These are phyloP conservation scores for Pocota personata DNA, from an alignment of 2,888 invertebrate species.

Conservation along the genomic window DNA sequence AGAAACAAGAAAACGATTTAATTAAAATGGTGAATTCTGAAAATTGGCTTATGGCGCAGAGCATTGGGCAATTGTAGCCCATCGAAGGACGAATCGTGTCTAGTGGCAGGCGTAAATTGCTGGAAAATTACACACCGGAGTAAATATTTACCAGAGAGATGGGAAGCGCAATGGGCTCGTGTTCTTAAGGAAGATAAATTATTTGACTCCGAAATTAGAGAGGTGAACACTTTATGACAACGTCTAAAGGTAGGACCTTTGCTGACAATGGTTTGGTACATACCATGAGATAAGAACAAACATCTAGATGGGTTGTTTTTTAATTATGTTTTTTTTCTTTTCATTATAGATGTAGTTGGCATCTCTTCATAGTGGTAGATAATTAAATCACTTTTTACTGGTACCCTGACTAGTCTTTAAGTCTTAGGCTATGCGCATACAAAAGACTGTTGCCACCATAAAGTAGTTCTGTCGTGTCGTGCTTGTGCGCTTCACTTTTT, in stretches of 20 bases:
- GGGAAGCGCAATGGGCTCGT: background rate
- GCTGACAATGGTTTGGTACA: background rate
- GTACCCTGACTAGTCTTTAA: too few species aligned
- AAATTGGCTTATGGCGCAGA: constrained; percentile 20
- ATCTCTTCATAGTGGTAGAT: too few species aligned
- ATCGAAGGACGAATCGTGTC: constrained; percentile 5
- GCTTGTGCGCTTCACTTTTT: too few species aligned
- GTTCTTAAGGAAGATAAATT: constrained; percentile 4
- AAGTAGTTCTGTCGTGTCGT: too few species aligned
- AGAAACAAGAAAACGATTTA: constrained; percentile 54
- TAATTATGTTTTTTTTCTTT: background rate
- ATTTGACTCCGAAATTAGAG: background rate
- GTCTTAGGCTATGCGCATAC: too few species aligned
- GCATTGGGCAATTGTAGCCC: background rate
- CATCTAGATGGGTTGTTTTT: background rate
- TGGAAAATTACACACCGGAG: constrained; percentile 17
- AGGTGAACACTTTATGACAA: background rate
- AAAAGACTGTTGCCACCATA: too few species aligned
- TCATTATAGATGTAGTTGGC: too few species aligned
- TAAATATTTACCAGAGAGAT: background rate
- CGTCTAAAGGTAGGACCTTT: background rate
- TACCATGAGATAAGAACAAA: background rate
- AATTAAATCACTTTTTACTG: too few species aligned
- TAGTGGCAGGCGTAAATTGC: constrained; percentile 27
- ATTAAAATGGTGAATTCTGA: constrained; percentile 38